Conservation (phyloP, 2,113 vertebrate species). For the Ictalurus furcatus region DNA sequence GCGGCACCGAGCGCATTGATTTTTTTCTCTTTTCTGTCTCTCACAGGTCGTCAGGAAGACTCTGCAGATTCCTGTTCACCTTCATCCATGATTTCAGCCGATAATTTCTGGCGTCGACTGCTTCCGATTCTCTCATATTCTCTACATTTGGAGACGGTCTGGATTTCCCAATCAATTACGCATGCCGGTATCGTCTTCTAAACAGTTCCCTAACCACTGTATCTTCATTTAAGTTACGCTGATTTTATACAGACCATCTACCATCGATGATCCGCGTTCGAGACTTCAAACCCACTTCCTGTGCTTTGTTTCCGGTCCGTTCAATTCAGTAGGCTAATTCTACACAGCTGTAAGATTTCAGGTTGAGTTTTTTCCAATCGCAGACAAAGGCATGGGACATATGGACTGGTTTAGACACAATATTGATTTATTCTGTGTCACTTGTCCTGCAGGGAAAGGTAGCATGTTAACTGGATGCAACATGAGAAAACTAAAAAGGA, state of each 20-base stretch:
- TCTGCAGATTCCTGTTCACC: slow-evolving; percentile 16
- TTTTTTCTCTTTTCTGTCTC: neutral
- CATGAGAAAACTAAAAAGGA: neutral
- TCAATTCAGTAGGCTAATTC: neutral
- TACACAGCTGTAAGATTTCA: slow-evolving; percentile 20
- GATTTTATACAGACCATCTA: neutral
- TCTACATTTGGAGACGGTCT: neutral
- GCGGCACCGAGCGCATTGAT: neutral
- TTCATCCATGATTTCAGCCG: neutral
- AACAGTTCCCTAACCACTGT: neutral
- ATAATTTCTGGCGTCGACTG: neutral
- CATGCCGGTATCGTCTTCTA: neutral
- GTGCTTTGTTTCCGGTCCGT: neutral
- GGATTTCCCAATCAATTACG: neutral
- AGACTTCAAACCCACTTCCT: slow-evolving; percentile 14
- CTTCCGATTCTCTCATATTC: neutral
- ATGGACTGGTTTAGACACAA: neutral
- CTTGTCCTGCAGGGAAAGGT: neutral
- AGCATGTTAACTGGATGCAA: neutral
- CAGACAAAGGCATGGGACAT: neutral
- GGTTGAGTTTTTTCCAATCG: neutral
- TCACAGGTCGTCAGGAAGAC: neutral
- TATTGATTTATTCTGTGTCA: neutral
- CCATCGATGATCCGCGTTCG: too few species aligned
- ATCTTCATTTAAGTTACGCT: neutral